phyloP scores from a whole-genome alignment of 2,113 vertebrate species.

The Gopherus evgoodei region DNA sequence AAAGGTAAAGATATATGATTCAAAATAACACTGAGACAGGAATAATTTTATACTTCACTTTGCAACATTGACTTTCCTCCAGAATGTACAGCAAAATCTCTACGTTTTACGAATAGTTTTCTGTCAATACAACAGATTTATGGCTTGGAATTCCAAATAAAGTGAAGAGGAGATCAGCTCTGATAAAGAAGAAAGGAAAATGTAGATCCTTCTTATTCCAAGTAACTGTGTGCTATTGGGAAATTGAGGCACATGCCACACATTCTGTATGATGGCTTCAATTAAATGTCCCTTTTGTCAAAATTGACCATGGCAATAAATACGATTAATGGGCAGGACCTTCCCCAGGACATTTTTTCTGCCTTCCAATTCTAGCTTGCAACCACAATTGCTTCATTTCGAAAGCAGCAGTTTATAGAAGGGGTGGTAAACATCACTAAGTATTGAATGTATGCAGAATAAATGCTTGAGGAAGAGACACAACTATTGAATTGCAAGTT shows the following conservation, averaged over 20 bases:
- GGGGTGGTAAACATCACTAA: not conserved
- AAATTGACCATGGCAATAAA: not conserved
- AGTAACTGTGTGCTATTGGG: not conserved
- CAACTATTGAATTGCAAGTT: accelerated
- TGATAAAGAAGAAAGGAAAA: conserved; percentile 7
- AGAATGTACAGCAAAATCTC: conserved; percentile 67
- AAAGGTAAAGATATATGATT: conserved; percentile 82
- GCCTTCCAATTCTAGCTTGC: not conserved
- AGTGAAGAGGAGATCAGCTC: conserved; percentile 42
- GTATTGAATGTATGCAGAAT: not conserved
- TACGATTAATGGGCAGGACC: not conserved
- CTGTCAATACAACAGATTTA: conserved; percentile 72
- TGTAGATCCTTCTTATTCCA: not conserved
- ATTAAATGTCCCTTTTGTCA: not conserved
- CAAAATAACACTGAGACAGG: conserved; percentile 81
- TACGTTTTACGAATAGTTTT: conserved; percentile 69
- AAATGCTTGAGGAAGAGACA: not conserved
- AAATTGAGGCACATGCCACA: not conserved
- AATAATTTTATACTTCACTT: conserved; percentile 81
- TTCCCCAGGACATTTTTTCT: not conserved
- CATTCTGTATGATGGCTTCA: not conserved
- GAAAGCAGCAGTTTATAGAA: not conserved
- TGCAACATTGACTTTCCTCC: conserved; percentile 76
- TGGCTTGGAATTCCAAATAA: conserved; percentile 67
- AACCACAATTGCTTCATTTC: not conserved